Conservation (phyloP, 2,113 vertebrate species). For the Meriones unguiculatus region DNA sequence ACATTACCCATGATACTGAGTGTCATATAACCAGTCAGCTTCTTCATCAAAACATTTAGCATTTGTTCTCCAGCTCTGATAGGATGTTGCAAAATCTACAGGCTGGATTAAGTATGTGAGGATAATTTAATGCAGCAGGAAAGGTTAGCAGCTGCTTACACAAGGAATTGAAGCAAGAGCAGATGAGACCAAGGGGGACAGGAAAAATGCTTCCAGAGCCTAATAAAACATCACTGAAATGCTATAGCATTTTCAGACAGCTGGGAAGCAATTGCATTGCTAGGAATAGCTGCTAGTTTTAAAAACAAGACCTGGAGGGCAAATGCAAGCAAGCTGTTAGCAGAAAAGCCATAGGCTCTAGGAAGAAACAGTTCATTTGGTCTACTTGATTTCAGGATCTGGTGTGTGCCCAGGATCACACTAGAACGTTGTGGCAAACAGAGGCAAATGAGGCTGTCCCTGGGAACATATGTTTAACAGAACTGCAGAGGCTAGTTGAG, state of each 20-base stretch:
- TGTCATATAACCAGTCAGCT: not conserved
- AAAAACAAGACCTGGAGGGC: constrained; percentile 1
- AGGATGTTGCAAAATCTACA: constrained; percentile 32
- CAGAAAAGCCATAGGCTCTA: not conserved
- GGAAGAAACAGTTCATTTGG: not conserved
- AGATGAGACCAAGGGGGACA: constrained; percentile 26
- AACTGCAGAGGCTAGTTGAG: not conserved
- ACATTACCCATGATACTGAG: not conserved
- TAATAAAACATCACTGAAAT: constrained; percentile 52
- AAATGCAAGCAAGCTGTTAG: constrained; percentile 40
- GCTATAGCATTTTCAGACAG: constrained; percentile 35
- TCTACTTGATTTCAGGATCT: not conserved
- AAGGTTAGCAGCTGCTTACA: constrained; percentile 65
- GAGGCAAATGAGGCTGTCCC: not conserved
- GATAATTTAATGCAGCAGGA: constrained; percentile 54
- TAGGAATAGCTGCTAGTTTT: constrained; percentile 50
- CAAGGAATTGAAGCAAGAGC: constrained; percentile 49
- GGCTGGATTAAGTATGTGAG: constrained; percentile 54
- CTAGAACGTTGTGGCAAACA: not conserved
- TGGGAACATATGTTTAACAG: not conserved
- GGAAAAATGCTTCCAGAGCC: constrained; percentile 69
- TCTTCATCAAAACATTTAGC: constrained; percentile 32
- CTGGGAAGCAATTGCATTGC: constrained; percentile 54
- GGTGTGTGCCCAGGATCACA: not conserved
- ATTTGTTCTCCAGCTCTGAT: constrained; percentile 46